Percentiles rank a stretch among this genome's conserved stretches.
phyloP scores from a whole-genome alignment of 2,113 vertebrate species.

The Tachycineta bicolor region DNA sequence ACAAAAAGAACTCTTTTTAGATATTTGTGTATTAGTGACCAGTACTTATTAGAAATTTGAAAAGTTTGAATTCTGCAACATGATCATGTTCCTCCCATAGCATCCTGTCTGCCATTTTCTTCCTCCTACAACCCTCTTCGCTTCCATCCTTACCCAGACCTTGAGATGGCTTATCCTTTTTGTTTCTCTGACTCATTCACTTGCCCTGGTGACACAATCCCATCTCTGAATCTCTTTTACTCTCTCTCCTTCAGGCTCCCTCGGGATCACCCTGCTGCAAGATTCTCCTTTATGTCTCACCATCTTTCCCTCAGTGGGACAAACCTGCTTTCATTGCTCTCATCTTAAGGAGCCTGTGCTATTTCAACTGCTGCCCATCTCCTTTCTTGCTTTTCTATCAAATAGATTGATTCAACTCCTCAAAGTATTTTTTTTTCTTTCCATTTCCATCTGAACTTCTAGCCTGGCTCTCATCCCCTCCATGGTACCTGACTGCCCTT shows the following conservation, averaged over 20 bases:
- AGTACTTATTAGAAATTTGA: background rate
- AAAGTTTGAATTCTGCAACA: background rate
- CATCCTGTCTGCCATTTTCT: background rate
- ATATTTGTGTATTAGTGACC: background rate
- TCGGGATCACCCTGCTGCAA: background rate
- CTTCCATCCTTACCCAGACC: background rate
- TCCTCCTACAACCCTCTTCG: background rate
- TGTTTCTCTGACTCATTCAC: background rate
- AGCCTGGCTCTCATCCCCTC: background rate
- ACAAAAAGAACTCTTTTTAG: background rate
- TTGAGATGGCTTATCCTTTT: background rate
- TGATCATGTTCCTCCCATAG: background rate
- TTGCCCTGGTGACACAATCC: background rate
- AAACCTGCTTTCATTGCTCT: background rate
- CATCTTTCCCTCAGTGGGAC: background rate
- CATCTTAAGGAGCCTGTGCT: background rate
- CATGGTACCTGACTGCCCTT: background rate
- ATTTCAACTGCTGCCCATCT: background rate
- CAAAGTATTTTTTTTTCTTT: background rate
- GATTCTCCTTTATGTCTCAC: background rate
- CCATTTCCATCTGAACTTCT: background rate
- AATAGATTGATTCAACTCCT: background rate
- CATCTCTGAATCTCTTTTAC: background rate
- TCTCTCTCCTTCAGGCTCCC: background rate
- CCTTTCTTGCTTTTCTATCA: background rate